A percentile compares a stretch with the other conserved stretches of the same genome.
Conservation (phyloP, 2,888 invertebrate genomes). For the Mythimna vitellina region DNA sequence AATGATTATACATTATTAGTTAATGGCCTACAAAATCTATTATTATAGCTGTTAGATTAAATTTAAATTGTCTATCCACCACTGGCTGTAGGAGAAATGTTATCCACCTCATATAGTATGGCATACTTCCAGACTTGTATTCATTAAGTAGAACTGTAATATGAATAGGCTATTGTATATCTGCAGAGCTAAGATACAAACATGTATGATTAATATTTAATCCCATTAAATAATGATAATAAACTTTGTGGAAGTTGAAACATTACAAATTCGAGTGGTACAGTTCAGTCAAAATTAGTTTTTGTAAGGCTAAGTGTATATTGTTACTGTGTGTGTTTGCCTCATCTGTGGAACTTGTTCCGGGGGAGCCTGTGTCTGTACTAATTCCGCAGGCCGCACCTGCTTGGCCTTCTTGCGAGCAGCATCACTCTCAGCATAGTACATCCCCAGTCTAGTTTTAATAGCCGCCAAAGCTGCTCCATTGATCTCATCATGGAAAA, state of each 20-base stretch:
- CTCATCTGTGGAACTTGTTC: slow-evolving; percentile 80
- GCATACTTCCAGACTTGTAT: not conserved
- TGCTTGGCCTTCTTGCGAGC: slow-evolving; percentile 87
- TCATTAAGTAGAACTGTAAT: slow-evolving; percentile 1
- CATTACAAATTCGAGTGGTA: slow-evolving; percentile 50
- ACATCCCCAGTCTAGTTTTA: slow-evolving; percentile 89
- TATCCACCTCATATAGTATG: slow-evolving; percentile 18
- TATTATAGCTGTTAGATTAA: slow-evolving; percentile 2
- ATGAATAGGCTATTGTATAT: not conserved
- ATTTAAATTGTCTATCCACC: not conserved
- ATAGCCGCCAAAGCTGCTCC: slow-evolving; percentile 88
- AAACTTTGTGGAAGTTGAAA: slow-evolving; percentile 23
- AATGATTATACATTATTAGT: slow-evolving; percentile 23
- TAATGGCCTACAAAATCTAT: slow-evolving; percentile 17
- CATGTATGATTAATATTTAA: not conserved
- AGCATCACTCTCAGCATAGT: slow-evolving; percentile 88
- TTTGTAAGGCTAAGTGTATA: slow-evolving; percentile 73
- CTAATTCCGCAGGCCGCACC: slow-evolving; percentile 77
- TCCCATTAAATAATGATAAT: slow-evolving; percentile 6
- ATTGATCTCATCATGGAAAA: slow-evolving; percentile 90
- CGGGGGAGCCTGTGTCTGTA: slow-evolving; percentile 78
- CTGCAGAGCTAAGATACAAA: slow-evolving; percentile 11
- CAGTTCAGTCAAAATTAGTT: slow-evolving; percentile 48
- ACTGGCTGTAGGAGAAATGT: slow-evolving; percentile 3
- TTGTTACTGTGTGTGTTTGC: slow-evolving; percentile 85